Percentiles rank a stretch among this genome's conserved stretches.
Conservation (phyloP, 2,113 vertebrate species). For the Dromaius novaehollandiae region DNA sequence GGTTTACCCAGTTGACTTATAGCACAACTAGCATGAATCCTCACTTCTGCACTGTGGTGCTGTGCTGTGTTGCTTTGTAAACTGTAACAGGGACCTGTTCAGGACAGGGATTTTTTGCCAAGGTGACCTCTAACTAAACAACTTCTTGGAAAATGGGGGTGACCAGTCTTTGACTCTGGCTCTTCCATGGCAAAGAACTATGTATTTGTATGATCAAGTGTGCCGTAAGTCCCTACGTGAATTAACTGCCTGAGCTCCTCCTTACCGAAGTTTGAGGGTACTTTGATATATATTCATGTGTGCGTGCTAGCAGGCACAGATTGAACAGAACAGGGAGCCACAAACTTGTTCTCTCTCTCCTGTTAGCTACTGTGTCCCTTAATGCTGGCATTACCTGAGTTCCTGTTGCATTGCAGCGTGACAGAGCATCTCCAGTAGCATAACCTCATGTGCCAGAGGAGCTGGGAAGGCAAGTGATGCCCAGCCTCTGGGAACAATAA, state of each 20-base stretch:
- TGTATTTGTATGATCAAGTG: neutral
- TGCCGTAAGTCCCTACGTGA: neutral
- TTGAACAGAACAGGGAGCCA: neutral
- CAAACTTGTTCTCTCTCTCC: neutral
- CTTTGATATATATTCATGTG: neutral
- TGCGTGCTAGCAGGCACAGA: neutral
- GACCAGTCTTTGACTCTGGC: neutral
- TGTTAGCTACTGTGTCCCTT: neutral
- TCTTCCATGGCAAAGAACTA: neutral
- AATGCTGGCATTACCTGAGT: accelerated
- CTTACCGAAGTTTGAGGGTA: neutral
- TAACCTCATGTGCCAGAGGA: neutral
- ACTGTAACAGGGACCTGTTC: neutral
- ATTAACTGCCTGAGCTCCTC: neutral
- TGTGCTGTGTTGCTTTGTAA: neutral
- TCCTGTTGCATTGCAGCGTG: neutral
- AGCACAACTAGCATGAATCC: neutral
- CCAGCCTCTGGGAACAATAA: neutral
- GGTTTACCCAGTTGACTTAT: neutral
- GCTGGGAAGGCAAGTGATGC: neutral
- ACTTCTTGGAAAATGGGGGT: neutral
- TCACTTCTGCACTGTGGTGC: neutral
- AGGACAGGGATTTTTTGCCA: neutral
- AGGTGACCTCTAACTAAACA: neutral
- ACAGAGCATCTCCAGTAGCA: neutral